A percentile compares a stretch with the other conserved stretches of the same genome.
These are phyloP conservation scores for Molossus alvarezi DNA, from an alignment of 2,797 vertebrate genomes.

Conservation along the genomic window DNA sequence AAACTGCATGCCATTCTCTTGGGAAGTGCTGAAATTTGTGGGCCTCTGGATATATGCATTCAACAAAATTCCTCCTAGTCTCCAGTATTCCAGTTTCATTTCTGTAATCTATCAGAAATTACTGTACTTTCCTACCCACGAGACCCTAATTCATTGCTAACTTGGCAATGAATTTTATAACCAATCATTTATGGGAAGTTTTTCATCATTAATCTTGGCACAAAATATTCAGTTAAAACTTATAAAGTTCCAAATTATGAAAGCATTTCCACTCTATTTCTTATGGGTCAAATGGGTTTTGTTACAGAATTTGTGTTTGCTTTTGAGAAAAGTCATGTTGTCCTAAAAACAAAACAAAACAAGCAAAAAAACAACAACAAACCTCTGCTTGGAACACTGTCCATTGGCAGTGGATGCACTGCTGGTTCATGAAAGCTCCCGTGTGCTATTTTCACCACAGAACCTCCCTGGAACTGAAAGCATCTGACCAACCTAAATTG, in stretches of 20 bases:
- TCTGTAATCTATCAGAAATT: background rate
- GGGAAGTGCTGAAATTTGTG: background rate
- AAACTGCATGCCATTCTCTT: background rate
- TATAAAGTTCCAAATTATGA: background rate
- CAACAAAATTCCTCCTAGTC: background rate
- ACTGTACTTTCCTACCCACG: background rate
- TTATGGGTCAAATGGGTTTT: background rate
- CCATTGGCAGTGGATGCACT: background rate
- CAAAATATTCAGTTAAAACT: background rate
- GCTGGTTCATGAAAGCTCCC: background rate
- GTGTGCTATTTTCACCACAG: background rate
- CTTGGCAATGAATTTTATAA: background rate
- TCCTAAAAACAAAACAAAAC: background rate
- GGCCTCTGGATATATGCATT: background rate
- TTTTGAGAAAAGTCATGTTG: background rate
- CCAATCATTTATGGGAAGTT: background rate
- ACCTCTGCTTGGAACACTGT: background rate
- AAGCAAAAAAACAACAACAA: too few species aligned
- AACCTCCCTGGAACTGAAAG: background rate
- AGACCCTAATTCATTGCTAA: background rate
- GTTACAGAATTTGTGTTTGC: background rate
- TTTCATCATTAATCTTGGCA: background rate
- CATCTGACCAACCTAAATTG: slow-evolving; percentile 39
- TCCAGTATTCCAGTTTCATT: background rate
- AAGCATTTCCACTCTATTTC: background rate